phyloP scores from a whole-genome alignment of 2,113 vertebrate species.

The Anguilla rostrata region DNA sequence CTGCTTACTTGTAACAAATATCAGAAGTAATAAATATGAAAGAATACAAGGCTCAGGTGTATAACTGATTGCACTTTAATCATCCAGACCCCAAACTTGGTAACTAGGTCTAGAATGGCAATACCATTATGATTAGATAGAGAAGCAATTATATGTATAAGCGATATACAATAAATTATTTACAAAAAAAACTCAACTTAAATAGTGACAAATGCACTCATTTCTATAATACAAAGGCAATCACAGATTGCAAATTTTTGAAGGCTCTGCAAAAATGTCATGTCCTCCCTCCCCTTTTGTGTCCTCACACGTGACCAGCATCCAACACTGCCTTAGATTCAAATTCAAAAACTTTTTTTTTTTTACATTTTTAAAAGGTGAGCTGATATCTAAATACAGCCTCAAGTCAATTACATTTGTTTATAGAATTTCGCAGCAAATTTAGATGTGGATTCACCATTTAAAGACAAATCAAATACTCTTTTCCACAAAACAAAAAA shows the following conservation, averaged over 20 bases:
- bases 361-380: background rate
- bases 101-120: conserved; percentile 64
- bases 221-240: conserved; percentile 84
- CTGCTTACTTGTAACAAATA: conserved; percentile 61
- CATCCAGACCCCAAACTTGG: conserved; percentile 70
- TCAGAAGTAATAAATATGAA: conserved; percentile 75
- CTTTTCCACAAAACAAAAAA: background rate
- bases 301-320: conserved; percentile 39
- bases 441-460: background rate
- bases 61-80: conserved; percentile 88
- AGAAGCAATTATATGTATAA: conserved; percentile 62
- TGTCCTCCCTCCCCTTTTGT: conserved; percentile 30
- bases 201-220: conserved; percentile 79
- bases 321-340: background rate
- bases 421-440: background rate
- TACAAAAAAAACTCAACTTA: conserved; percentile 69
- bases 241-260: conserved; percentile 93
- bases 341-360: conserved; percentile 5
- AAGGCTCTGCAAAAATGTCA: conserved; percentile 63
- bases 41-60: conserved; percentile 79
- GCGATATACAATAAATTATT: conserved; percentile 61
- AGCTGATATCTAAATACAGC: background rate
- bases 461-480: background rate
- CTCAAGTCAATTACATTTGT: background rate
- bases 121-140: conserved; percentile 59